Percentiles rank a stretch among this genome's conserved stretches.
Evolutionary conservation across 2,888 invertebrate genomes (phyloP).

Genomic region (Pantelozetes paolii): DNA sequence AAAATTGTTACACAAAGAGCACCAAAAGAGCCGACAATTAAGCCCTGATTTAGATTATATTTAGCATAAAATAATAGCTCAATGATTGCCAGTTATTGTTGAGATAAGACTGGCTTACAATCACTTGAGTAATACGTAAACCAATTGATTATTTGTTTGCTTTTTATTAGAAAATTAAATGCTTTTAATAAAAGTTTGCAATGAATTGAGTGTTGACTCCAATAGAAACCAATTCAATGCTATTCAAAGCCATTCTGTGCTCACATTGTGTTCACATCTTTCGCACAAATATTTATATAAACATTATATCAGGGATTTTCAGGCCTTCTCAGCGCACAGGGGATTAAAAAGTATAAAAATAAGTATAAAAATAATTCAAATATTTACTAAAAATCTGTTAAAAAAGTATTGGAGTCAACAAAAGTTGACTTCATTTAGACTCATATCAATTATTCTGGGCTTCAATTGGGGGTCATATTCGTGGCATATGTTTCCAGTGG

Average conservation of each 20-base stretch:
- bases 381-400: too few relatives aligned
- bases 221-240: constrained; percentile 3
- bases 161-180: neutral
- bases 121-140: neutral
- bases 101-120: neutral
- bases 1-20: constrained; percentile 9
- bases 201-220: neutral
- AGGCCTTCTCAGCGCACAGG: too few relatives aligned
- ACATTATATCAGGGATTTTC: constrained; percentile 5
- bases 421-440: too few relatives aligned
- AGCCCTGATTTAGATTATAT: constrained; percentile 21
- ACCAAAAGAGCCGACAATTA: constrained; percentile 25
- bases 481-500: too few relatives aligned
- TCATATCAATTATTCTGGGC: too few relatives aligned
- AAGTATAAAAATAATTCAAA: too few relatives aligned
- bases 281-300: constrained; percentile 35
- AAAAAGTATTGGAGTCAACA: too few relatives aligned
- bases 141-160: neutral
- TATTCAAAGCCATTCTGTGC: constrained; percentile 9
- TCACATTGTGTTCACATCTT: neutral
- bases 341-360: too few relatives aligned
- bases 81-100: constrained; percentile 15
- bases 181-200: neutral
- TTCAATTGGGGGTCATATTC: too few relatives aligned
- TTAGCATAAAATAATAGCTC: constrained; percentile 3